Evolutionary conservation across 2,113 vertebrate genomes (phyloP), one percentile per base, ranked within the genome.

Genomic region (Todiramphus chloris): DNA sequence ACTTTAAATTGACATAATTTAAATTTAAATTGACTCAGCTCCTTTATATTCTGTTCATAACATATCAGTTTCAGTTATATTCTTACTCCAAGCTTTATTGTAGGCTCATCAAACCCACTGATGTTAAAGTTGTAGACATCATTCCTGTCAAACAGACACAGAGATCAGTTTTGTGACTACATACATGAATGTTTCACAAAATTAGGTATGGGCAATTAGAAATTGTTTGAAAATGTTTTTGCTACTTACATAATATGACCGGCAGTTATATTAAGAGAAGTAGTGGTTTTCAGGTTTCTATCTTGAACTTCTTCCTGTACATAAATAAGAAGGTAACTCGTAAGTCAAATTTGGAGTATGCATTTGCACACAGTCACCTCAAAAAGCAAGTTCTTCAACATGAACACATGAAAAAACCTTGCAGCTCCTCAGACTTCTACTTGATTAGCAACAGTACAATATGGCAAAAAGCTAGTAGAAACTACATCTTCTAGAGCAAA

Each of bases 21-120:
- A 59, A 31, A 88, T 82, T 20, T 74, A 59, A 70, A 35, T 19
- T 60, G 51, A 79, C 16, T 51, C 30, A 68, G 28, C 35, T 77
- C 31, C 43, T 75, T 95, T 72, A 59, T 33, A 44, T 50, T 81
- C 67, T 89, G 35, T 43, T 44, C 24, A 27, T 24, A 75, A 82
- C 35, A 25, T 5, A 79, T 7, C 27, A 43, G n/a, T 43, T 84
- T 83, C 24, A 82, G 66, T 51, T 62, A 74, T 80, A 53, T 87
- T 93, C 98, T 98, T 98, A 98, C 98, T 60, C 97, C 98, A 96
- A 98, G 97, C 90, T 98, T 98, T 98, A 98, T 98, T 80, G 97
- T 89, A 92, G 98, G 98, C 62, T 98, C 98, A 91, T 98, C 97
- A 83, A 83, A 82, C 44, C 96, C 97, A 60, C 87, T 98, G 94